phyloP scores from a whole-genome alignment of 92 coral and sea anemone genomes.

The Phymanthus crucifer region DNA sequence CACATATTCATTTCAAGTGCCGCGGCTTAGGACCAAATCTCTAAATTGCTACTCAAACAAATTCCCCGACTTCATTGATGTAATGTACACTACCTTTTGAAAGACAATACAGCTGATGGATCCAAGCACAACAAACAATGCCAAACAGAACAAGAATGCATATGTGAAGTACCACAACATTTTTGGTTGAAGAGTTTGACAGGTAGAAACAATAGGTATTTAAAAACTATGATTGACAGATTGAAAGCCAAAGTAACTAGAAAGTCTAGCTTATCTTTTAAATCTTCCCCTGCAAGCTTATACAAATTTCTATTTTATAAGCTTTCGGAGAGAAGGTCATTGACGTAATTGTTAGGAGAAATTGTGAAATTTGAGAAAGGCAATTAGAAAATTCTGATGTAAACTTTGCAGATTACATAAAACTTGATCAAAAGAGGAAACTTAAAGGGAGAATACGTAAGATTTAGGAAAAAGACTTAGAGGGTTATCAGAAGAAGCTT shows the following conservation, averaged over 20 bases:
- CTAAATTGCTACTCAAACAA: slow-evolving; percentile 22
- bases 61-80: not conserved
- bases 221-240: not conserved
- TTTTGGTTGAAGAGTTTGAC: not conserved
- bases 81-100: not conserved
- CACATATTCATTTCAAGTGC: slow-evolving; percentile 15
- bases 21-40: not conserved
- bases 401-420: no score
- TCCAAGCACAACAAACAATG: slow-evolving; percentile 11
- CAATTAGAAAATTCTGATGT: no score
- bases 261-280: not conserved
- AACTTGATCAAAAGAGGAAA: no score
- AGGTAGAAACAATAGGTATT: not conserved
- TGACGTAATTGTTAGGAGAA: no score
- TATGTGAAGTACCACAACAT: not conserved
- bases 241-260: not conserved
- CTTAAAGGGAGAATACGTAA: no score
- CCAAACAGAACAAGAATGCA: not conserved
- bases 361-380: no score
- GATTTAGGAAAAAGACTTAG: no score
- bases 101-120: not conserved
- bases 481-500: no score
- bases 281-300: not conserved
- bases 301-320: no score
- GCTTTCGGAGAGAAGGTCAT: no score